Evolutionary conservation across 2,888 invertebrate species (phyloP), one percentile per base, ranked within the genome.

Genomic region (Strigamia crassipes): DNA sequence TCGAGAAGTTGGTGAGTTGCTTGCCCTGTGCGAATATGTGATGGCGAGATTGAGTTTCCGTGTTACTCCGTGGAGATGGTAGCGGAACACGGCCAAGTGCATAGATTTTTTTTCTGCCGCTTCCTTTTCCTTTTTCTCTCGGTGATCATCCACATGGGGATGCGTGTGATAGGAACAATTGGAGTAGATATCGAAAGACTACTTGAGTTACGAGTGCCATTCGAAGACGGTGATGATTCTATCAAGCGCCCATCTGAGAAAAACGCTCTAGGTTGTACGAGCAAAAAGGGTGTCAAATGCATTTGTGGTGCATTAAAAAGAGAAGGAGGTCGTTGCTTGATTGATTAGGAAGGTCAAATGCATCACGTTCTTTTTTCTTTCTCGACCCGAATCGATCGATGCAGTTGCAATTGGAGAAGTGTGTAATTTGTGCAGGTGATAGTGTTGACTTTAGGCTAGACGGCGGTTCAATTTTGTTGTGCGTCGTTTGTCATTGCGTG

Each of bases 141-240:
- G 73, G 73, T 73, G 73, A 73, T 73, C 73, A 73, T 73, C 73
- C 73, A 73, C 73, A 73, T 27, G 73, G 73, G 73, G 73, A 73
- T n/a, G 73, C 73, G 31, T 27, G 73, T 73, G 73, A 73, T 73
- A 73, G 73, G 73, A 73, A 73, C 73, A 73, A 73, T 73, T 73
- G 73, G 73, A 73, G 73, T 73, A 73, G 73, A 73, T 73, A 73
- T 73, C 73, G 73, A 73, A 73, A 31, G 73, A 73, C 73, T 73
- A 73, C 73, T 73, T 73, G 73, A 73, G 73, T 73, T 73, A 73
- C 73, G 73, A 73, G 73, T 73, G 73, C 73, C 73, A 73, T 73
- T 73, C 31, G 73, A 73, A 73, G 73, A 73, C 73, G 73, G 73
- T 73, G 73, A 73, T 73, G 73, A 73, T 73, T 73, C 73, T 73